A percentile compares a stretch with the other conserved stretches of the same genome.
Evolutionary conservation across 2,797 vertebrate species (phyloP).

Genomic region (Neomorphus geoffroyi): DNA sequence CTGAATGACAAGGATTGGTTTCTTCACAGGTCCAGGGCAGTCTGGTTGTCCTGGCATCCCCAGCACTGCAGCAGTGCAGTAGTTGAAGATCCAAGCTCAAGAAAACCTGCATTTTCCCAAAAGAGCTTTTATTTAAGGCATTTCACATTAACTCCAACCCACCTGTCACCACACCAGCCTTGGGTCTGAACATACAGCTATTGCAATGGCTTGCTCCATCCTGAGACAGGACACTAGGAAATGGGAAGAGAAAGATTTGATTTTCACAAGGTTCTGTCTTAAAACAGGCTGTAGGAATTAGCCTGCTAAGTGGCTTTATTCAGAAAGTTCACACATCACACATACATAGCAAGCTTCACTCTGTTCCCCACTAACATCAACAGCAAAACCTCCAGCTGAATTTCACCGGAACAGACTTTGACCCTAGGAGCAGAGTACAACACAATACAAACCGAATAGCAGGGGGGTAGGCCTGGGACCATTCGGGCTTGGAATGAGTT

Average conservation of each 20-base stretch:
- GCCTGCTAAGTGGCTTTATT: not conserved
- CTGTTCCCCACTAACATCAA: not conserved
- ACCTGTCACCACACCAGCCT: not conserved
- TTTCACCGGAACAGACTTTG: not conserved
- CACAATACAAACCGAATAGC: not conserved
- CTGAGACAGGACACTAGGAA: not conserved
- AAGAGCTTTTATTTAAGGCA: not conserved
- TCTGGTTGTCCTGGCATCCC: not conserved
- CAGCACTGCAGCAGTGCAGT: not conserved
- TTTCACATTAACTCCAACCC: accelerated
- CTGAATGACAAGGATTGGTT: accelerated
- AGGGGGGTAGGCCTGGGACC: not conserved
- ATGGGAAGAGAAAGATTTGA: not conserved
- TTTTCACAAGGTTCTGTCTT: not conserved
- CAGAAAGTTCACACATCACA: not conserved
- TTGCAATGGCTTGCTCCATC: not conserved
- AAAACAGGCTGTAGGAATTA: not conserved
- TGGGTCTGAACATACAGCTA: not conserved
- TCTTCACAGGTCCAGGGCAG: not conserved
- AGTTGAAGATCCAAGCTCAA: not conserved
- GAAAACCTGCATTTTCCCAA: not conserved
- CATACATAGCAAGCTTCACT: not conserved
- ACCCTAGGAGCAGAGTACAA: not conserved
- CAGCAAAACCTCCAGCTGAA: not conserved
- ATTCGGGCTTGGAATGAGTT: slow-evolving; percentile 54